Conservation (phyloP, 2,797 vertebrate species). For the Morus bassanus region DNA sequence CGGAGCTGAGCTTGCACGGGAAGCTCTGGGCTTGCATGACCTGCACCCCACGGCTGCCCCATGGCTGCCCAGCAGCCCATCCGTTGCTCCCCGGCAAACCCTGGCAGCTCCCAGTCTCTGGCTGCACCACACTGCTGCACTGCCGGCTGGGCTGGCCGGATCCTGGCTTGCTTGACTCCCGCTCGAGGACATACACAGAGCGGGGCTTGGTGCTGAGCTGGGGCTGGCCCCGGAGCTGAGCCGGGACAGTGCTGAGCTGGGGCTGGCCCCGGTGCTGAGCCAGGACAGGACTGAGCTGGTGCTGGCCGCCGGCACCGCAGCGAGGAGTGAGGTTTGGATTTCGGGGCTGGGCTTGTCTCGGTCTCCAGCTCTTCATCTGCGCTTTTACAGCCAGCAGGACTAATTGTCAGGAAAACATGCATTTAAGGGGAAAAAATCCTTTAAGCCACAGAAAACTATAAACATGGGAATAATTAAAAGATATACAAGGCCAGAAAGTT, state of each 20-base stretch:
- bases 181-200: rapidly evolving
- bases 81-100: not conserved
- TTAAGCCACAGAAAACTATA: not conserved
- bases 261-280: not conserved
- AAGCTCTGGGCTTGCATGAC: not conserved
- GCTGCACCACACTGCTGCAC: not conserved
- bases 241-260: not conserved
- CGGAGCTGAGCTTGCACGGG: not conserved
- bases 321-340: not conserved
- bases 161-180: not conserved
- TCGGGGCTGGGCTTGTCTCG: not conserved
- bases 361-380: rapidly evolving
- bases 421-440: not conserved
- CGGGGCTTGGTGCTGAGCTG: not conserved
- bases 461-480: not conserved
- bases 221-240: not conserved
- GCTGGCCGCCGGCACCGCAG: rapidly evolving
- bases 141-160: not conserved
- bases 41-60: rapidly evolving
- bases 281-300: not conserved
- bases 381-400: not conserved
- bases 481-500: not conserved
- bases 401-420: not conserved
- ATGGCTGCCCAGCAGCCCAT: not conserved
- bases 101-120: not conserved